A percentile compares a stretch with the other conserved stretches of the same genome.
These are phyloP conservation scores for Platichthys flesus DNA, from an alignment of 2,113 vertebrate species.

Conservation along the genomic window DNA sequence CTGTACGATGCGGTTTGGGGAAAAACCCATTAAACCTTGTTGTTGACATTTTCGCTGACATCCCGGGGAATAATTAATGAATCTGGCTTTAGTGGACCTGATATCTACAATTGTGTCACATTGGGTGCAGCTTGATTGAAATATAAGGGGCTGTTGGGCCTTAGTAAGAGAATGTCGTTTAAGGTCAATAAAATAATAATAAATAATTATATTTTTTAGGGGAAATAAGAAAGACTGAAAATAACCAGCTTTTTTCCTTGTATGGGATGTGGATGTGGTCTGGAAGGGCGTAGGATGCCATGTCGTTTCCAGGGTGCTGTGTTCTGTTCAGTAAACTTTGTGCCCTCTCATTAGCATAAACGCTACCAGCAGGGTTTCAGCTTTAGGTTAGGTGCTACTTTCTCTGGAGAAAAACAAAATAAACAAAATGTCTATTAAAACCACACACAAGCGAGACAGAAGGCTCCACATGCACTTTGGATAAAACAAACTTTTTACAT, in stretches of 20 bases:
- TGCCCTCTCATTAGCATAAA: conserved; percentile 64
- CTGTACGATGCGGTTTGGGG: too few species aligned
- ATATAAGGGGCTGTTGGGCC: too few species aligned
- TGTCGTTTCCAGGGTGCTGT: conserved; percentile 46
- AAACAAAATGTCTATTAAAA: neutral
- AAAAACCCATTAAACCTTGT: too few species aligned
- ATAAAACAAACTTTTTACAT: neutral
- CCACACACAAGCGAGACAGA: too few species aligned
- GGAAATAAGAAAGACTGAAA: neutral
- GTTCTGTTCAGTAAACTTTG: conserved; percentile 39
- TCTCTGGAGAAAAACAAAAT: neutral
- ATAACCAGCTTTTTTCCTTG: neutral
- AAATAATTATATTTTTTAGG: too few species aligned
- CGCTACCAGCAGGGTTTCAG: conserved; percentile 38
- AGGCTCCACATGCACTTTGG: neutral
- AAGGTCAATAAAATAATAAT: too few species aligned
- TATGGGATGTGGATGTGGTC: conserved; percentile 46
- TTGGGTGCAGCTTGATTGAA: too few species aligned
- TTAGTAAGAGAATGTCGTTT: too few species aligned
- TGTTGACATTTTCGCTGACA: too few species aligned
- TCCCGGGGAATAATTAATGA: too few species aligned
- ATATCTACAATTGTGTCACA: too few species aligned
- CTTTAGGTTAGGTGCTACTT: conserved; percentile 1
- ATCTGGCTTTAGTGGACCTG: too few species aligned
- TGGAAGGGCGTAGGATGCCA: conserved; percentile 15